These are phyloP conservation scores for Synanceia verrucosa DNA, from an alignment of 2,797 vertebrate genomes.

Conservation along the genomic window DNA sequence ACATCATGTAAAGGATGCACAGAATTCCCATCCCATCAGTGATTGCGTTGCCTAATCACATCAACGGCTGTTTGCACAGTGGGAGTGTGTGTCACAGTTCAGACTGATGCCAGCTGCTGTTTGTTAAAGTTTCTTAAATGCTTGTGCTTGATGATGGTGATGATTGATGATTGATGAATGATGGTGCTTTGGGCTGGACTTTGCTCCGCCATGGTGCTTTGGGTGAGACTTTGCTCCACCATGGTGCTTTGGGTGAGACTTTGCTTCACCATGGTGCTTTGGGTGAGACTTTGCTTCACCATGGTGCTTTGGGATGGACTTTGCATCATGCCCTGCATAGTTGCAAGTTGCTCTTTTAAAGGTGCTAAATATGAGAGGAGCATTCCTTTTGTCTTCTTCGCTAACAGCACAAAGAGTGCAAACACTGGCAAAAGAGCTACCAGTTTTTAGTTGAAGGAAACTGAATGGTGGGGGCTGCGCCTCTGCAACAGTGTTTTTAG, in stretches of 20 bases:
- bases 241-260: no score
- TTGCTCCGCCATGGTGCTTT: no score
- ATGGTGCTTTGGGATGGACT: no score
- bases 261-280: no score
- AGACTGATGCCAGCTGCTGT: slow-evolving; percentile 14
- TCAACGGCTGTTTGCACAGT: slow-evolving; percentile 16
- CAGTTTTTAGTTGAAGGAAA: not conserved
- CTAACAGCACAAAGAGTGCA: not conserved
- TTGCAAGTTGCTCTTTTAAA: not conserved
- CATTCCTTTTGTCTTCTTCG: not conserved
- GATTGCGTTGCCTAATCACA: slow-evolving; percentile 39
- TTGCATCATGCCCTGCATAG: no score
- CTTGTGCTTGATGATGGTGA: no score
- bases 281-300: not conserved
- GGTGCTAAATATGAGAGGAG: not conserved
- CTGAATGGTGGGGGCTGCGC: no score
- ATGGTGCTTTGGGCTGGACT: no score
- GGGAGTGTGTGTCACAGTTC: slow-evolving; percentile 12
- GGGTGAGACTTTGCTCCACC: no score
- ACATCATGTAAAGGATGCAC: slow-evolving; percentile 38
- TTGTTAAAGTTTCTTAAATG: slow-evolving; percentile 9
- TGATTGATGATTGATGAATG: no score
- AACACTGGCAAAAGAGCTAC: not conserved
- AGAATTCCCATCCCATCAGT: slow-evolving; percentile 30
- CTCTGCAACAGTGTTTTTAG: no score